Percentiles rank a stretch among this genome's conserved stretches.
Conservation (phyloP, 2,888 invertebrate genomes). For the Melikaiella ostensackeni region DNA sequence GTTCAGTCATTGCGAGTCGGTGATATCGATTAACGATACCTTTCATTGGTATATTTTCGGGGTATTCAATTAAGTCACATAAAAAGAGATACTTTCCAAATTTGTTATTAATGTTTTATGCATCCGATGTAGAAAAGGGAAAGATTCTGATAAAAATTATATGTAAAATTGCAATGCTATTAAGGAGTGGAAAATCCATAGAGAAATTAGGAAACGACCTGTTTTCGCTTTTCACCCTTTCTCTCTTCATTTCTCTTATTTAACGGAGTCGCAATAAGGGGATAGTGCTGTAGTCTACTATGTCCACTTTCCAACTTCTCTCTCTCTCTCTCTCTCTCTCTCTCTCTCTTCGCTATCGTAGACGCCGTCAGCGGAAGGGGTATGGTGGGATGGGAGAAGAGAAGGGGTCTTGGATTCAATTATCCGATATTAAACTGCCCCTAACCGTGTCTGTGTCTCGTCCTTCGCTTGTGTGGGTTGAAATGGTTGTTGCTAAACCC, state of each 20-base stretch:
- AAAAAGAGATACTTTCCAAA: background rate
- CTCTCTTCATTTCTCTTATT: slow-evolving; percentile 56
- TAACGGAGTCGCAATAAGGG: slow-evolving; percentile 65
- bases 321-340: slow-evolving; percentile 45
- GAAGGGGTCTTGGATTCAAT: slow-evolving; percentile 74
- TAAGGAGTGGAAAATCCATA: slow-evolving; percentile 50
- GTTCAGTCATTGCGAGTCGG: slow-evolving; percentile 18
- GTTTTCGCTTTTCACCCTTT: slow-evolving; percentile 42
- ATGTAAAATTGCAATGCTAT: background rate
- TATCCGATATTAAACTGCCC: slow-evolving; percentile 77
- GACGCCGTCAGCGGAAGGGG: slow-evolving; percentile 50
- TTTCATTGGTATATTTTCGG: background rate
- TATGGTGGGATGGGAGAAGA: slow-evolving; percentile 54
- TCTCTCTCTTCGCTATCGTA: slow-evolving; percentile 46
- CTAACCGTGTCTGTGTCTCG: slow-evolving; percentile 69
- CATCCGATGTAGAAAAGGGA: background rate
- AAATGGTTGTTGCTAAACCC: slow-evolving; percentile 69
- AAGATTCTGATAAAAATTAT: background rate
- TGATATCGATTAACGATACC: slow-evolving; percentile 17
- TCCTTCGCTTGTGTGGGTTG: slow-evolving; percentile 65
- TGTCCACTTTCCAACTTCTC: slow-evolving; percentile 15
- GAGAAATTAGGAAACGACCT: slow-evolving; percentile 64
- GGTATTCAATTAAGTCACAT: slow-evolving; percentile 20
- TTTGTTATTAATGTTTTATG: background rate
- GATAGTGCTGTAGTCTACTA: slow-evolving; percentile 51